A percentile compares a stretch with the other conserved stretches of the same genome.
Evolutionary conservation across 2,113 vertebrate species (phyloP).

Genomic region (Corydoras sp.): DNA sequence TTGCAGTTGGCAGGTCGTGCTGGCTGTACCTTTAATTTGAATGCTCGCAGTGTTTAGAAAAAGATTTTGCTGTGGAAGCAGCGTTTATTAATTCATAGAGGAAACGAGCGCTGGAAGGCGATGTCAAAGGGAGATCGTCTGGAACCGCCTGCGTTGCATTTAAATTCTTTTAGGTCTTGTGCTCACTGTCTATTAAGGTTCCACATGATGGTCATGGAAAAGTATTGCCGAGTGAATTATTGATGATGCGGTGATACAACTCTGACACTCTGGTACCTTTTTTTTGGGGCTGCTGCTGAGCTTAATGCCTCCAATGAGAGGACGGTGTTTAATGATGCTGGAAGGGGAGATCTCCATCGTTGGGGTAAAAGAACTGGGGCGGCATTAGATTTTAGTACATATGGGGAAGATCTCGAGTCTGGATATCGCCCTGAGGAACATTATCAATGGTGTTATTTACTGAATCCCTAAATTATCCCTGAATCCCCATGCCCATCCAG

Average conservation of each 20-base stretch:
- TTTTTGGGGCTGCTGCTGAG: background rate
- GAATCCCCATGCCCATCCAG: no score
- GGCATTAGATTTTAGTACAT: background rate
- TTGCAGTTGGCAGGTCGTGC: constrained; percentile 6
- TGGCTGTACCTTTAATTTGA: background rate
- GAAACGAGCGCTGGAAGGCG: constrained; percentile 32
- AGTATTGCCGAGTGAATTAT: background rate
- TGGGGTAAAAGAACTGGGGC: background rate
- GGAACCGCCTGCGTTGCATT: constrained; percentile 18
- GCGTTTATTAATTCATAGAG: constrained; percentile 38
- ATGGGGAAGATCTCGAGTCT: background rate
- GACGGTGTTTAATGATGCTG: background rate
- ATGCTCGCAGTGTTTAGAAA: constrained; percentile 11
- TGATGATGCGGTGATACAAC: background rate
- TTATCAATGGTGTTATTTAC: no score
- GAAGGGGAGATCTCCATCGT: background rate
- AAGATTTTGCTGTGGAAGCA: constrained; percentile 19
- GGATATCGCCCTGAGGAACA: background rate
- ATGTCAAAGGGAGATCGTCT: constrained; percentile 19
- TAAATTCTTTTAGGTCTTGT: background rate
- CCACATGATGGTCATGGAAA: background rate
- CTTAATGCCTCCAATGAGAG: background rate
- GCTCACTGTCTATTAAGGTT: background rate
- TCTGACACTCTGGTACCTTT: background rate
- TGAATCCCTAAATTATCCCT: no score